Conservation (phyloP, 2,113 vertebrate genomes). For the Engraulis encrasicolus region DNA sequence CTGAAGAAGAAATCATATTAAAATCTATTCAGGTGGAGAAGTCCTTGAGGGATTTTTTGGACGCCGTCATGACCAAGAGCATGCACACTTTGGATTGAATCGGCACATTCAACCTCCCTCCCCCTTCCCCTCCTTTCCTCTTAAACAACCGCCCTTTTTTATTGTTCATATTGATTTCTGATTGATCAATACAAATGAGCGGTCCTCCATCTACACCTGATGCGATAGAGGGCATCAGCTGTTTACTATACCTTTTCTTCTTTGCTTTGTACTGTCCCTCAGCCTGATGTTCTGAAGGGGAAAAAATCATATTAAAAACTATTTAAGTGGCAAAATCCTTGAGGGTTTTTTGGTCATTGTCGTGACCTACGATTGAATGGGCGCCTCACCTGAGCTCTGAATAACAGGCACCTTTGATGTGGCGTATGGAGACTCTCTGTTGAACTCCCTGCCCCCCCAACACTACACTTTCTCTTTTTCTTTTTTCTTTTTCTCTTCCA, state of each 20-base stretch:
- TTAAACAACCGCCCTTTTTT: conserved; percentile 34
- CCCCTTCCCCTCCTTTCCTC: conserved; percentile 38
- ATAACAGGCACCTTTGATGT: background rate
- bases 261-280: conserved; percentile 43
- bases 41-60: background rate
- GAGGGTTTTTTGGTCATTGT: background rate
- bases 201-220: too few species aligned
- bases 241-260: background rate
- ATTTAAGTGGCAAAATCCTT: background rate
- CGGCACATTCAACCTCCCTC: too few species aligned
- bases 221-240: background rate
- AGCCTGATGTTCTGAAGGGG: conserved; percentile 77
- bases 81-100: too few species aligned
- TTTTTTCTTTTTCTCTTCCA: background rate
- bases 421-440: background rate
- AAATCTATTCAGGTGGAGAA: background rate
- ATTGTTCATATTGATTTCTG: conserved; percentile 24
- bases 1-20: conserved; percentile 66
- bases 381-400: background rate
- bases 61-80: background rate
- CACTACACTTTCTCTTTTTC: background rate
- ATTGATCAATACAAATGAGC: background rate
- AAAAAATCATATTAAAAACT: conserved; percentile 38
- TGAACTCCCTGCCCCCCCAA: background rate
- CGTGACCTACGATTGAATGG: background rate